Evolutionary conservation across 2,888 invertebrate species (phyloP), one percentile per base, ranked within the genome.

Genomic region (Mongoloraphidia duomilia): DNA sequence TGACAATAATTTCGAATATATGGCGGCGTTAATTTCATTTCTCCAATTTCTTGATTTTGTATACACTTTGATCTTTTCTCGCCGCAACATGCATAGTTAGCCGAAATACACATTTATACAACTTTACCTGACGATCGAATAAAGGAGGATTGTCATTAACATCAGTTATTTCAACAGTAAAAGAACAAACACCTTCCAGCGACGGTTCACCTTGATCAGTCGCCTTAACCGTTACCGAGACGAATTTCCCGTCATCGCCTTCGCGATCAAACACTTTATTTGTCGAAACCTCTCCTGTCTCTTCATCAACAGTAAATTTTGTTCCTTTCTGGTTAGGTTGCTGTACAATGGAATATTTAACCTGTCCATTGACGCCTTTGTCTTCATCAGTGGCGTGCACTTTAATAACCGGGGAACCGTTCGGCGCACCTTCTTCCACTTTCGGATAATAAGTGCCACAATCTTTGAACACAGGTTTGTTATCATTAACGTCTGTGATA

Each of bases 151-250:
- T 96, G 66, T 97, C 97, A 64, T 97, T 98, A 41, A 94, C 91
- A 67, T 97, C 97, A 2, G 92, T 92, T 47, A 97, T 93, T 73
- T 94, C 94, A 43, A 95, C 95, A 12, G 93, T 94, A 66, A 98
- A 97, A 8, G 96, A 96, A 68, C 98, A 98, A 56, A 96, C 95
- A 33, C 96, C 95, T 69, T 96, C 96, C 56, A 98, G 69, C 0
- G 93, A 92, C 1, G 96, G 95, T 65, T 92, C 92, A n/a, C 96
- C 98, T 65, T 95, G 90, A 77, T 98, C 98, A 1, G 94, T 94
- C 6, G 96, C 98, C 70, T 96, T 95, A 0, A 96, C 91, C 0
- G 95, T 96, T 6, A 94, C 92, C 0, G 92, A 92, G 8, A 94
- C 94, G 67, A 93, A 93, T 70, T 93, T 92, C 9, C 93, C 93